Conservation (phyloP, 2,113 vertebrate genomes). For the Alligator mississippiensis region DNA sequence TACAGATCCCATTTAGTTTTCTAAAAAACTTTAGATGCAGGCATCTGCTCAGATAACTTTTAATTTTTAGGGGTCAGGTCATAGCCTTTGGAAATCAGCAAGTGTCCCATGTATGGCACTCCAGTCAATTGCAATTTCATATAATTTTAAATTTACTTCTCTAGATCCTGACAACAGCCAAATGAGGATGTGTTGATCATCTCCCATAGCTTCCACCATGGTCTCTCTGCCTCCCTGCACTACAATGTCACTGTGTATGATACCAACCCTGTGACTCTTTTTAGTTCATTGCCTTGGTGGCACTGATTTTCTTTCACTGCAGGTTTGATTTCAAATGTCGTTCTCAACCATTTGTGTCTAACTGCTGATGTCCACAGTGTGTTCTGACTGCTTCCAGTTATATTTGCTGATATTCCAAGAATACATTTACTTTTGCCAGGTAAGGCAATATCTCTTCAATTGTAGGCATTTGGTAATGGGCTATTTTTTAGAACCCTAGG, state of each 20-base stretch:
- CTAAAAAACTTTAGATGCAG: too few relatives aligned
- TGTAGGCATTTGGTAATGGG: too few relatives aligned
- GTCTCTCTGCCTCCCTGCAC: neutral
- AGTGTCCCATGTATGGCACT: neutral
- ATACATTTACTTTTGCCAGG: too few relatives aligned
- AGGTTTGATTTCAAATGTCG: too few relatives aligned
- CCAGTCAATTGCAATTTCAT: neutral
- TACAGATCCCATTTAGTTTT: neutral
- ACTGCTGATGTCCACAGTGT: too few relatives aligned
- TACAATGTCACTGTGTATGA: neutral
- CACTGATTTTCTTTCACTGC: neutral
- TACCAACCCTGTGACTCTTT: accelerated
- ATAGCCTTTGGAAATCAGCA: neutral
- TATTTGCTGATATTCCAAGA: too few relatives aligned
- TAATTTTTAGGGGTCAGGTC: neutral
- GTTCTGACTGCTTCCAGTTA: too few relatives aligned
- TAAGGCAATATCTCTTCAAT: too few relatives aligned
- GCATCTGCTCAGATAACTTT: neutral
- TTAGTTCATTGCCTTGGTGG: accelerated
- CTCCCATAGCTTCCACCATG: neutral
- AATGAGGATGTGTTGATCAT: constrained; percentile 24
- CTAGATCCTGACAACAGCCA: constrained; percentile 3
- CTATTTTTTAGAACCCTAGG: too few relatives aligned
- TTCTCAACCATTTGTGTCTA: too few relatives aligned
- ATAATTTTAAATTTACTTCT: neutral